Evolutionary conservation across 1,140 invertebrate genomes (phyloP).

Genomic region (Sitobion miscanthi): DNA sequence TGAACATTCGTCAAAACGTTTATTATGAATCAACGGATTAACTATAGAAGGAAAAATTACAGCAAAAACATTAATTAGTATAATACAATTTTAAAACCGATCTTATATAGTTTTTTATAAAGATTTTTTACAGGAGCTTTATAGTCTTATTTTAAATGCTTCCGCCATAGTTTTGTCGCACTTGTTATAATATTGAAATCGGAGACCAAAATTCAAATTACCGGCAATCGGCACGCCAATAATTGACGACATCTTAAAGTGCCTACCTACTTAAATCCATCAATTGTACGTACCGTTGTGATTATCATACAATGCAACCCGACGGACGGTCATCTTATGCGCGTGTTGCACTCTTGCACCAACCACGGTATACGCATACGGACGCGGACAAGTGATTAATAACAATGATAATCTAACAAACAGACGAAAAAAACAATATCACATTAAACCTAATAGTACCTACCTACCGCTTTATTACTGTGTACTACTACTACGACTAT

Average conservation of each 20-base stretch:
- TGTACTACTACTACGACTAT: background rate
- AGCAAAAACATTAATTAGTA: too few species aligned
- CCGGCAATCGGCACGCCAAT: background rate
- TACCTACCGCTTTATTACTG: background rate
- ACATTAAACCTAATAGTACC: background rate
- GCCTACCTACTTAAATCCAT: too few species aligned
- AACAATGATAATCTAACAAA: constrained; percentile 8
- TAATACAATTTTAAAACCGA: too few species aligned
- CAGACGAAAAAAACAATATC: background rate
- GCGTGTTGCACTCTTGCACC: too few species aligned
- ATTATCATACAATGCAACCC: background rate
- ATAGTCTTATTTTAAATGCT: too few species aligned
- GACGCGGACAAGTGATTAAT: background rate
- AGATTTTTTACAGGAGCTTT: too few species aligned
- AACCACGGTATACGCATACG: background rate
- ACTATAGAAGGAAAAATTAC: too few species aligned
- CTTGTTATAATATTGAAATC: background rate
- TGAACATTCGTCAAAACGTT: too few species aligned
- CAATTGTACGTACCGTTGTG: background rate
- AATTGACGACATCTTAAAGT: background rate
- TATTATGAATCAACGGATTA: too few species aligned
- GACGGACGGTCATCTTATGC: background rate
- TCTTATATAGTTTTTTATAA: too few species aligned
- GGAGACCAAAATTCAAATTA: background rate
- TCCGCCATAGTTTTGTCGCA: too few species aligned